Conservation (phyloP, 2,888 invertebrate species). For the Catocala nupta region DNA sequence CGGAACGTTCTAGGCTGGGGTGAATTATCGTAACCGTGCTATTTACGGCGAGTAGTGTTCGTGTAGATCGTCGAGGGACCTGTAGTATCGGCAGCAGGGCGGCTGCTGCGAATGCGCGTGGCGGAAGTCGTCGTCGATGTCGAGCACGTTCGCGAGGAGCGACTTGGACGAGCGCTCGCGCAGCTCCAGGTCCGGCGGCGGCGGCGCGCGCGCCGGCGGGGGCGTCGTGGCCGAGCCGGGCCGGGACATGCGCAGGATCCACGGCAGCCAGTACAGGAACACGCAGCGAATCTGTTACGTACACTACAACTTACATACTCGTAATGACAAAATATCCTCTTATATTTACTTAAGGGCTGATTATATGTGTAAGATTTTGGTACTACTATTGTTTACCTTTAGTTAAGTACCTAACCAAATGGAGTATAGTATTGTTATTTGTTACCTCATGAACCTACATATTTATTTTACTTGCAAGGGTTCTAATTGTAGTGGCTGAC, state of each 20-base stretch:
- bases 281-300: conserved; percentile 92
- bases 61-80: conserved; percentile 89
- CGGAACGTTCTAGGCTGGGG: conserved; percentile 84
- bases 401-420: too few species aligned
- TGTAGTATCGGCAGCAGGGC: conserved; percentile 92
- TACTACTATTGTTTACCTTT: too few species aligned
- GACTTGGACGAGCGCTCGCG: conserved; percentile 97
- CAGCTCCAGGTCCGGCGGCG: conserved; percentile 94
- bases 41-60: conserved; percentile 88
- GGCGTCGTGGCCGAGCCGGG: conserved; percentile 89
- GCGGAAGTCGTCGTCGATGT: conserved; percentile 98
- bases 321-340: too few species aligned
- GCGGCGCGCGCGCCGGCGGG: conserved; percentile 90
- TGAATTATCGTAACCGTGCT: conserved; percentile 85
- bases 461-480: too few species aligned
- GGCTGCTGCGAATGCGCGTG: conserved; percentile 92
- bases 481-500: too few species aligned
- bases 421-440: too few species aligned
- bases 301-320: conserved; percentile 1
- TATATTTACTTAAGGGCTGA: too few species aligned
- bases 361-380: too few species aligned
- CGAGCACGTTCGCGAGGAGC: conserved; percentile 97
- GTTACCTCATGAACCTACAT: too few species aligned
- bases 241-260: conserved; percentile 97
- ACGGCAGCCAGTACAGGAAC: conserved; percentile 99